A percentile compares a stretch with the other conserved stretches of the same genome.
Evolutionary conservation across 2,113 vertebrate genomes (phyloP).

Genomic region (Syngnathus typhle): DNA sequence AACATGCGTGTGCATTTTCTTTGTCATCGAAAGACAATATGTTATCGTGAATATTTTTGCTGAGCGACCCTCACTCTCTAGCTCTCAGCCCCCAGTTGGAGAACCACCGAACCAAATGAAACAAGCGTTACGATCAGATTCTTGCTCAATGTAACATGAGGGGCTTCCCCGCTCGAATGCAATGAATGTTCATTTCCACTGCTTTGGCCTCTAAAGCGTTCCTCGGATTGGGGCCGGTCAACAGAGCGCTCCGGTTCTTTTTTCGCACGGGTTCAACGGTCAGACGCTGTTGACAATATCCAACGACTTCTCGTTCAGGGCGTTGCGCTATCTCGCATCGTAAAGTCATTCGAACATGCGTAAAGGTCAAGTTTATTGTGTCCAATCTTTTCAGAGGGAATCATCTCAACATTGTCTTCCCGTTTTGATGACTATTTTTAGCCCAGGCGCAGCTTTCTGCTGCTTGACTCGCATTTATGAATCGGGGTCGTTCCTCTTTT

Average conservation of each 20-base stretch:
- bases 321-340: background rate
- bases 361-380: background rate
- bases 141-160: conserved; percentile 41
- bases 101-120: conserved; percentile 15
- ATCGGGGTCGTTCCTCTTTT: conserved; percentile 48
- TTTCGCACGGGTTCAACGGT: background rate
- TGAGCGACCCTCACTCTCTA: background rate
- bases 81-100: background rate
- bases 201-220: conserved; percentile 43
- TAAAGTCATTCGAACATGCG: background rate
- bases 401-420: background rate
- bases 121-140: conserved; percentile 52
- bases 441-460: conserved; percentile 13
- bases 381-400: background rate
- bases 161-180: conserved; percentile 43
- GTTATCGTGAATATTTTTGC: background rate
- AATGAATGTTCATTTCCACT: conserved; percentile 56
- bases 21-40: background rate
- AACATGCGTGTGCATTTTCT: background rate
- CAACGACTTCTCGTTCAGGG: background rate
- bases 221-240: background rate
- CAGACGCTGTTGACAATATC: background rate
- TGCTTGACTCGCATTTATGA: conserved; percentile 35
- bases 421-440: conserved; percentile 1
- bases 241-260: background rate